Conservation (phyloP, 2,888 invertebrate species). For the Caenorhabditis angaria region DNA sequence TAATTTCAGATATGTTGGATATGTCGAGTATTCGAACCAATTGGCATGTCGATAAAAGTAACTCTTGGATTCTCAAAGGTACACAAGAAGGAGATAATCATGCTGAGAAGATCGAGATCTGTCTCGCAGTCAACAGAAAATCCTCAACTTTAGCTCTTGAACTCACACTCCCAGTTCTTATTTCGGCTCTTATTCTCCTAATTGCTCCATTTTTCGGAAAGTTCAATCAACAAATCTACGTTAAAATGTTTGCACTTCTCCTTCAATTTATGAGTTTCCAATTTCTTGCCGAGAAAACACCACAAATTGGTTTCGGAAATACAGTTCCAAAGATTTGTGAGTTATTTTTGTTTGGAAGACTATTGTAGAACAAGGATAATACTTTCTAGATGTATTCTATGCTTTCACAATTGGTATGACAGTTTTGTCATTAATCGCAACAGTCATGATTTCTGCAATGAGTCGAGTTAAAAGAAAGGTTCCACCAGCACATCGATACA, state of each 20-base stretch:
- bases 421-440: conserved; percentile 62
- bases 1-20: conserved; percentile 49
- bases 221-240: conserved; percentile 63
- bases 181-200: conserved; percentile 62
- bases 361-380: conserved; percentile 1
- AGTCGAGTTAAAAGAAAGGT: conserved; percentile 57
- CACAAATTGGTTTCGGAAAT: conserved; percentile 64
- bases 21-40: conserved; percentile 51
- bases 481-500: conserved; percentile 66
- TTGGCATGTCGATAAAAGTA: conserved; percentile 55
- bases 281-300: conserved; percentile 64
- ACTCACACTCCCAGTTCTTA: conserved; percentile 63
- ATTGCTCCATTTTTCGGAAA: conserved; percentile 68
- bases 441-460: conserved; percentile 63
- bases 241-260: conserved; percentile 68
- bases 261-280: conserved; percentile 69
- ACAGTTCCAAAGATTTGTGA: conserved; percentile 65
- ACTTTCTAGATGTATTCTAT: conserved; percentile 63
- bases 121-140: conserved; percentile 57
- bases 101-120: conserved; percentile 60
- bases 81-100: conserved; percentile 56
- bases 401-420: conserved; percentile 66
- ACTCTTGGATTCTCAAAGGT: conserved; percentile 54
- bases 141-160: conserved; percentile 65
- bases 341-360: conserved; percentile 17